Percentiles rank a stretch among this genome's conserved stretches.
Evolutionary conservation across 2,797 vertebrate species (phyloP).

Genomic region (Schizopygopsis malacanthus): DNA sequence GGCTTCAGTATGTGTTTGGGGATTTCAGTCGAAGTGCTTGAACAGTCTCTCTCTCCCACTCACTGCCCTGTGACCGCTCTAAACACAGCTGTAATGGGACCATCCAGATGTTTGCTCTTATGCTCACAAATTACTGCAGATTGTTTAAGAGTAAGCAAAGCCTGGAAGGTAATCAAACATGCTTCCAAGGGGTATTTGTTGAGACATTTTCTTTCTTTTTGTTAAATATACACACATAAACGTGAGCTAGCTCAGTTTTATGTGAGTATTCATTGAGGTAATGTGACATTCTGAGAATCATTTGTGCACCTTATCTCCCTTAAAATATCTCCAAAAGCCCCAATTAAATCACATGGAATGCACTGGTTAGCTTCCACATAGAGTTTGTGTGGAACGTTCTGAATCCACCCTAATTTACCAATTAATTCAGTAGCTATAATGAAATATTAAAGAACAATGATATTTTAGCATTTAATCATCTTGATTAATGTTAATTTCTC

Average conservation of each 20-base stretch:
- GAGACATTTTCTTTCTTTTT: slow-evolving; percentile 51
- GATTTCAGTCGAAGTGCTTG: slow-evolving; percentile 41
- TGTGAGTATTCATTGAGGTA: slow-evolving; percentile 30
- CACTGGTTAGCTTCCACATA: not conserved
- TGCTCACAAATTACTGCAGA: slow-evolving; percentile 9
- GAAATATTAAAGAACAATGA: not conserved
- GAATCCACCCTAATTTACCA: not conserved
- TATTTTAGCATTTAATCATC: not conserved
- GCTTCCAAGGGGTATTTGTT: slow-evolving; percentile 46
- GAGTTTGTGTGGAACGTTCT: not conserved
- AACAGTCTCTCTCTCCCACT: not conserved
- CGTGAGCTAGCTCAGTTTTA: slow-evolving; percentile 47
- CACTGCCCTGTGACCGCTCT: not conserved
- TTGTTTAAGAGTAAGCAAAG: slow-evolving; percentile 38
- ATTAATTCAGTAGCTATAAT: not conserved
- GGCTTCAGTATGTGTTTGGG: slow-evolving; percentile 19
- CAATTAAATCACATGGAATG: not conserved
- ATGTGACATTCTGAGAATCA: slow-evolving; percentile 29
- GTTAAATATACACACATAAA: slow-evolving; percentile 11
- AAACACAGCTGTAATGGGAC: slow-evolving; percentile 46
- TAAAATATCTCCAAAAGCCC: slow-evolving; percentile 1
- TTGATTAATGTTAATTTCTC: not conserved
- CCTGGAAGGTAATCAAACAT: slow-evolving; percentile 1
- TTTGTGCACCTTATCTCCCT: not conserved
- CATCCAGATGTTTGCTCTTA: slow-evolving; percentile 52